phyloP scores from a whole-genome alignment of 2,113 vertebrate species.

The Solenodon paradoxus region DNA sequence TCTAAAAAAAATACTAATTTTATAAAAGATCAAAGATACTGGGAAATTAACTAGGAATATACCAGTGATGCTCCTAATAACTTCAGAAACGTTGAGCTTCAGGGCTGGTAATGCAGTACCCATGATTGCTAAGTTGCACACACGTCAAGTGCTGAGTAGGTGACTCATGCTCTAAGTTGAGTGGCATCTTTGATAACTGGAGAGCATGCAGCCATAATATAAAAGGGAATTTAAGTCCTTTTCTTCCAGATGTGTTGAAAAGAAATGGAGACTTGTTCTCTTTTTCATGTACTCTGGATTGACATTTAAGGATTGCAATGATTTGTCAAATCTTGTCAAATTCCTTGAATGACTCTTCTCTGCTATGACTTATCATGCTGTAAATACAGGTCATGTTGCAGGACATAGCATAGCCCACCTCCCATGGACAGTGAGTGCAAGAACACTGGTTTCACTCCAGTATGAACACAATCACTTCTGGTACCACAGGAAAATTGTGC shows the following conservation, averaged over 20 bases:
- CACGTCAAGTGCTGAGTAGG: not conserved
- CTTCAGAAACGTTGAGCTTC: not conserved
- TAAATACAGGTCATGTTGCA: not conserved
- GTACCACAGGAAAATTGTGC: not conserved
- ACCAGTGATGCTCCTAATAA: not conserved
- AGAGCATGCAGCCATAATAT: not conserved
- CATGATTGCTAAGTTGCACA: not conserved
- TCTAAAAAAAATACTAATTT: not conserved
- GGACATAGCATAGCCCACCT: not conserved
- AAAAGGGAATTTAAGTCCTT: not conserved
- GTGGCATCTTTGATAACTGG: not conserved
- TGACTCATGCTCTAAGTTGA: not conserved
- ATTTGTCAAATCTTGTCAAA: conserved; percentile 28
- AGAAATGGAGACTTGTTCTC: not conserved
- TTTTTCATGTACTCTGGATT: not conserved
- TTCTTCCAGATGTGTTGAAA: conserved; percentile 2
- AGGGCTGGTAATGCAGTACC: not conserved
- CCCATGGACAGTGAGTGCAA: not conserved
- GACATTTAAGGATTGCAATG: not conserved
- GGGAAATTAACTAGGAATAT: not conserved
- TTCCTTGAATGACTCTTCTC: conserved; percentile 14
- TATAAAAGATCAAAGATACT: conserved; percentile 13
- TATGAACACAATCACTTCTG: not conserved
- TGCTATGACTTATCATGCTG: not conserved
- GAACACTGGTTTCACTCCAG: not conserved